Conservation (phyloP, 2,797 vertebrate genomes). For the Sarcophilus harrisii region DNA sequence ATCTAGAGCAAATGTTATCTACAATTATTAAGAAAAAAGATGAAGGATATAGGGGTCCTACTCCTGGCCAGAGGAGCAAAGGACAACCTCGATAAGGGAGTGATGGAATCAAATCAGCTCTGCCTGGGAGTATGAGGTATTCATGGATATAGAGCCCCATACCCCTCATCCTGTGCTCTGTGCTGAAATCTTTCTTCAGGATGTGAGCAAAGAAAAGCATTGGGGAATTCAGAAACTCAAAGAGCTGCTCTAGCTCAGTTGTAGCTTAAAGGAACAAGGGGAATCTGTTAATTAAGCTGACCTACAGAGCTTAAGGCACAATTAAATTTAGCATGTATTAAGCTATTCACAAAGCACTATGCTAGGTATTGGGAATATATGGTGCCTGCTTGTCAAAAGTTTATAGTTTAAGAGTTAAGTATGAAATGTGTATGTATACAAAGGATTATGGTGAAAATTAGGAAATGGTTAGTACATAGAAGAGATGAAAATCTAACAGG, state of each 20-base stretch:
- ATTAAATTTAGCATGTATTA: neutral
- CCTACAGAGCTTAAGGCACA: neutral
- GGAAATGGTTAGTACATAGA: neutral
- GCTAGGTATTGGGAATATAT: neutral
- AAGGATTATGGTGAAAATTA: neutral
- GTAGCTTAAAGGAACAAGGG: neutral
- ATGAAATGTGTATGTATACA: neutral
- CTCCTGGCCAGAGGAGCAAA: neutral
- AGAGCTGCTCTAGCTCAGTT: neutral
- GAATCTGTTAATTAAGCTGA: neutral
- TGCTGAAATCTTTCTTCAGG: neutral
- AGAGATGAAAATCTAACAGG: neutral
- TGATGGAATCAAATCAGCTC: neutral
- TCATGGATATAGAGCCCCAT: neutral
- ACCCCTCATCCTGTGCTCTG: neutral
- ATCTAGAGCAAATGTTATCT: conserved; percentile 10
- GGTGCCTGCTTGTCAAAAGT: neutral
- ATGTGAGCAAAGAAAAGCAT: conserved; percentile 4
- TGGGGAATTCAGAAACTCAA: neutral
- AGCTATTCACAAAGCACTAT: neutral
- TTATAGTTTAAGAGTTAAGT: neutral
- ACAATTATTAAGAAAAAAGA: neutral
- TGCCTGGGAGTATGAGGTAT: neutral
- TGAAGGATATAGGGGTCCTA: neutral
- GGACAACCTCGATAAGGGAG: neutral